These are phyloP conservation scores for Geotrypetes seraphini DNA, from an alignment of 2,797 vertebrate species.

Conservation along the genomic window DNA sequence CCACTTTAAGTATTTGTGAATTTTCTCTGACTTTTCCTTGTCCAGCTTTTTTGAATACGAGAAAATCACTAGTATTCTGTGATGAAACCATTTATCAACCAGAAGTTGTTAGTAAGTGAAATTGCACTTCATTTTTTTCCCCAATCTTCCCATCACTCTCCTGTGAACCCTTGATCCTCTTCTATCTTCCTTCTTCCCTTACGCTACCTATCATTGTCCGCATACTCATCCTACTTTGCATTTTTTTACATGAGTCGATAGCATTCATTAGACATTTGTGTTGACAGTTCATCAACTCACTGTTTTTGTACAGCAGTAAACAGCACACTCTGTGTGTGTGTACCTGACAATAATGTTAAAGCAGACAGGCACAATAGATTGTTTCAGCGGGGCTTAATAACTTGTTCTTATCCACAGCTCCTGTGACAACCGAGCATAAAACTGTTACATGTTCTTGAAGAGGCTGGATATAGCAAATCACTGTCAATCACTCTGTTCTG, in stretches of 20 bases:
- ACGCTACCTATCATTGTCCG: constrained; percentile 18
- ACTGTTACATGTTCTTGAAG: constrained; percentile 6
- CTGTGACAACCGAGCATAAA: constrained; percentile 18
- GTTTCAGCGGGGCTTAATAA: constrained; percentile 36
- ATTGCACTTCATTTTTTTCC: constrained; percentile 30
- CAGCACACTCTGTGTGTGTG: constrained; percentile 27
- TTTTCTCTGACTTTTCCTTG: neutral
- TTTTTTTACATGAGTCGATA: constrained; percentile 25
- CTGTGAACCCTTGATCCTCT: constrained; percentile 18
- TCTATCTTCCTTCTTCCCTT: constrained; percentile 29
- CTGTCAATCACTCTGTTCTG: too few relatives aligned
- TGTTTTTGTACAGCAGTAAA: constrained; percentile 32
- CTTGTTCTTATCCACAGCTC: constrained; percentile 18
- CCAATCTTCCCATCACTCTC: constrained; percentile 23
- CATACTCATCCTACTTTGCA: constrained; percentile 30
- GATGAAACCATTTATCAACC: too few relatives aligned
- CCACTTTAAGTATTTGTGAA: too few relatives aligned
- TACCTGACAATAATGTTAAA: constrained; percentile 33
- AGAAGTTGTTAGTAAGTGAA: constrained; percentile 24
- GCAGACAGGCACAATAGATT: constrained; percentile 36
- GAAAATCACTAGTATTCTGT: too few relatives aligned
- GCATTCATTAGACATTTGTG: constrained; percentile 33
- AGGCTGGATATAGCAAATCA: constrained; percentile 6
- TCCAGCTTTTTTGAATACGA: too few relatives aligned
- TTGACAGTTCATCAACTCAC: constrained; percentile 30